phyloP scores from a whole-genome alignment of 2,797 vertebrate species.

The Labroides dimidiatus region DNA sequence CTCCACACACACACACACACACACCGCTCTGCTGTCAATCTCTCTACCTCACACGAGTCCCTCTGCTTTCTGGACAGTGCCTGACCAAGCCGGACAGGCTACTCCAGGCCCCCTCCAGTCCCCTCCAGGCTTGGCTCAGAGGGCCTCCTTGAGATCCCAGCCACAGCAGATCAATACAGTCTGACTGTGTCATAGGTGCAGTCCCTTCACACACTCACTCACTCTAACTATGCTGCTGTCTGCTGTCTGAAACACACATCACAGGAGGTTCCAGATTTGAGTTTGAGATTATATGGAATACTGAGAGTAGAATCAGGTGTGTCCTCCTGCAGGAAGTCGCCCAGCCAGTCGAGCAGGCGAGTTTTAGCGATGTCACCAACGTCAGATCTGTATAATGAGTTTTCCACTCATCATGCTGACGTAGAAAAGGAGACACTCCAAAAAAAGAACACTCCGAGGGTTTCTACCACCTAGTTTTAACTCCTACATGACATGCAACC shows the following conservation, averaged over 20 bases:
- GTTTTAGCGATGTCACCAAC: constrained; percentile 67
- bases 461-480: constrained; percentile 24
- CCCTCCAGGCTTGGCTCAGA: constrained; percentile 55
- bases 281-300: constrained; percentile 46
- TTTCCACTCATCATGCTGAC: constrained; percentile 78
- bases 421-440: constrained; percentile 44
- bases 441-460: neutral
- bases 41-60: constrained; percentile 64
- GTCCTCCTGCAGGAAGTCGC: constrained; percentile 56
- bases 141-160: constrained; percentile 57
- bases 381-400: constrained; percentile 66
- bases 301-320: constrained; percentile 61
- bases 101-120: constrained; percentile 39
- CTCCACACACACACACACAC: constrained; percentile 55
- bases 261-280: constrained; percentile 61
- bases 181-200: constrained; percentile 36
- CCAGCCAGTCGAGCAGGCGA: constrained; percentile 71
- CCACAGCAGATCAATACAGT: constrained; percentile 64
- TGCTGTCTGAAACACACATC: constrained; percentile 38
- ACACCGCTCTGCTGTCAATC: constrained; percentile 77
- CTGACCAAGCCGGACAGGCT: constrained; percentile 56
- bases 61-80: constrained; percentile 60
- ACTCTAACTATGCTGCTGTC: constrained; percentile 23
- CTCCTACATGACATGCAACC: constrained; percentile 30
- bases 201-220: constrained; percentile 11